Evolutionary conservation across 2,797 vertebrate genomes (phyloP).

Genomic region (Poecile montanus): DNA sequence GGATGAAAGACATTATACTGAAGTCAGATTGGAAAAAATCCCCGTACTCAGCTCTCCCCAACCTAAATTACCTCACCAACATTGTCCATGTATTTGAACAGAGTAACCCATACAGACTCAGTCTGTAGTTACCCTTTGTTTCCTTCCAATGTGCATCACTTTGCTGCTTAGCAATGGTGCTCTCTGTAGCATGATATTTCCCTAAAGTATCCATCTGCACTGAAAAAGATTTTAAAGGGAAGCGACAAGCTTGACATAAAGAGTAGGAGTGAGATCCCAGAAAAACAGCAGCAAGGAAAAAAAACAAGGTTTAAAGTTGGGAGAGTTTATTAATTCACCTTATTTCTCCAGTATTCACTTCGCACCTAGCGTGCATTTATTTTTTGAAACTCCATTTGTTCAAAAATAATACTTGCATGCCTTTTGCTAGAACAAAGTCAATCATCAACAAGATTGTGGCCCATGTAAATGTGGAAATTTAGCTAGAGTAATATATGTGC

Average conservation of each 20-base stretch:
- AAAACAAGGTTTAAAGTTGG: rapidly evolving
- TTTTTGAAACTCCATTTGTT: background rate
- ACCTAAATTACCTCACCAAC: background rate
- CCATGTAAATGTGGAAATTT: background rate
- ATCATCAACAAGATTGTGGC: background rate
- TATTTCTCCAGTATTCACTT: background rate
- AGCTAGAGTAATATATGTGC: background rate
- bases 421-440: background rate
- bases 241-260: background rate
- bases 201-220: background rate
- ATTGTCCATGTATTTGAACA: background rate
- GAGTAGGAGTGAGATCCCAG: background rate
- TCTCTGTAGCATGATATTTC: background rate
- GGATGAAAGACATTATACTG: background rate
- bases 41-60: background rate
- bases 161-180: background rate
- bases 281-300: background rate
- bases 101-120: background rate
- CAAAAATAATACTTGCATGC: background rate
- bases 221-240: background rate
- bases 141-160: background rate
- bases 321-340: background rate
- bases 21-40: background rate
- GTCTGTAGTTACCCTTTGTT: background rate
- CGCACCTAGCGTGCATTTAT: background rate